Percentiles rank a stretch among this genome's conserved stretches.
phyloP scores from a whole-genome alignment of 2,888 invertebrate genomes.

The Empis stercorea region DNA sequence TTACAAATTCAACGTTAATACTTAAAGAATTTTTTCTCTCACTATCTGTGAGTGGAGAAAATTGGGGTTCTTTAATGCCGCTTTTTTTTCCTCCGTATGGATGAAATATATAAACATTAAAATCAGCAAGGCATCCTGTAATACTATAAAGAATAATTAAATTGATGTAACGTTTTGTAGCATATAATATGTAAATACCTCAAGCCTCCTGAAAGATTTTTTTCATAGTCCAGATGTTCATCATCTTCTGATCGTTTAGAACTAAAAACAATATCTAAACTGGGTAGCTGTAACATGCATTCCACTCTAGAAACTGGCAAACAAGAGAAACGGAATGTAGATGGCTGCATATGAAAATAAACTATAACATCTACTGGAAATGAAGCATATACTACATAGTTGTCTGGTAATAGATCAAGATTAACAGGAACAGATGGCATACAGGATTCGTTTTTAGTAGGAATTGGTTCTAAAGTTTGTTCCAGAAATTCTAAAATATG shows the following conservation, averaged over 20 bases:
- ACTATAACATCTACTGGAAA: constrained; percentile 98
- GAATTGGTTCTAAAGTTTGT: constrained; percentile 92
- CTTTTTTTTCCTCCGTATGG: constrained; percentile 89
- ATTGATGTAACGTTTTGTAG: no score
- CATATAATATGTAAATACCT: constrained; percentile 16
- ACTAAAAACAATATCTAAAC: constrained; percentile 94
- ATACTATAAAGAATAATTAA: constrained; percentile 60
- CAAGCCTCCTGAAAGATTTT: constrained; percentile 31
- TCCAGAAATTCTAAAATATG: constrained; percentile 94
- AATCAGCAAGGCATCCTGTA: constrained; percentile 91
- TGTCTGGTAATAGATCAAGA: constrained; percentile 49
- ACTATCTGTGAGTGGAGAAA: constrained; percentile 74
- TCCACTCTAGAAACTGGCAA: constrained; percentile 90
- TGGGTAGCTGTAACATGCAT: constrained; percentile 89
- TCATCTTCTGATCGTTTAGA: constrained; percentile 74
- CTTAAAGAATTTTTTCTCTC: constrained; percentile 92
- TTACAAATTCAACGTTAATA: constrained; percentile 93
- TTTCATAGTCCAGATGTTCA: constrained; percentile 28
- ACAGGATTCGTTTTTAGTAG: constrained; percentile 43
- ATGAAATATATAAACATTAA: constrained; percentile 96
- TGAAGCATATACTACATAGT: constrained; percentile 77
- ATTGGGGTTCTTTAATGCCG: constrained; percentile 65
- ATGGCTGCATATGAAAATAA: constrained; percentile 96
- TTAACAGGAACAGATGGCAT: constrained; percentile 28
- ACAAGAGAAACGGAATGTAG: constrained; percentile 91